phyloP scores from a whole-genome alignment of 2,888 invertebrate genomes.

The Rotaria socialis region DNA sequence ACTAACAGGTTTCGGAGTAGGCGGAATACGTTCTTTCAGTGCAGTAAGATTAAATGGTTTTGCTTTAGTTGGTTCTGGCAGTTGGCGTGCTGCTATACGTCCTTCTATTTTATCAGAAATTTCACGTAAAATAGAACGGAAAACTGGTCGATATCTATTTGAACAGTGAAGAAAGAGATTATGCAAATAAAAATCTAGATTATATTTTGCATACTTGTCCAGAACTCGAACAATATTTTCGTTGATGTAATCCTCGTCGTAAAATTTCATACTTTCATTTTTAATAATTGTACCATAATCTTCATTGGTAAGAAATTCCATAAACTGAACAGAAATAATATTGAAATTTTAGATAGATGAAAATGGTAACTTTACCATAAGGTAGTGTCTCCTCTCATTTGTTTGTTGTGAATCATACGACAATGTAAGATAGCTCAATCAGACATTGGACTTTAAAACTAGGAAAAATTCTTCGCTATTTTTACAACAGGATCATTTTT shows the following conservation, averaged over 20 bases:
- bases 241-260: constrained; percentile 50
- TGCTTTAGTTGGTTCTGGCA: constrained; percentile 49
- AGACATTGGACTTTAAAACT: too few relatives aligned
- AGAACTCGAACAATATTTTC: background rate
- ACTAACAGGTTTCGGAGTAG: constrained; percentile 55
- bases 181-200: too few relatives aligned
- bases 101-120: background rate
- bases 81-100: background rate
- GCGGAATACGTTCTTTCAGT: constrained; percentile 55
- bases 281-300: constrained; percentile 54
- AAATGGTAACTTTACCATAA: too few relatives aligned
- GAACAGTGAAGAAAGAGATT: too few relatives aligned
- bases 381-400: too few relatives aligned
- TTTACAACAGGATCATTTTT: too few relatives aligned
- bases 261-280: constrained; percentile 55
- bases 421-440: too few relatives aligned
- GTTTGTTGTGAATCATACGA: too few relatives aligned
- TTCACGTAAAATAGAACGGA: background rate
- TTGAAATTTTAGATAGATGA: too few relatives aligned
- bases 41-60: constrained; percentile 56
- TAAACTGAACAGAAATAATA: constrained; percentile 51
- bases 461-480: too few relatives aligned
- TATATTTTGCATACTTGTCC: background rate
- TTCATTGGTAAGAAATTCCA: constrained; percentile 55
- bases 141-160: background rate